Percentiles rank a stretch among this genome's conserved stretches.
These are phyloP conservation scores for Drosophila merina DNA, from an alignment of 2,888 invertebrate genomes.

Conservation along the genomic window DNA sequence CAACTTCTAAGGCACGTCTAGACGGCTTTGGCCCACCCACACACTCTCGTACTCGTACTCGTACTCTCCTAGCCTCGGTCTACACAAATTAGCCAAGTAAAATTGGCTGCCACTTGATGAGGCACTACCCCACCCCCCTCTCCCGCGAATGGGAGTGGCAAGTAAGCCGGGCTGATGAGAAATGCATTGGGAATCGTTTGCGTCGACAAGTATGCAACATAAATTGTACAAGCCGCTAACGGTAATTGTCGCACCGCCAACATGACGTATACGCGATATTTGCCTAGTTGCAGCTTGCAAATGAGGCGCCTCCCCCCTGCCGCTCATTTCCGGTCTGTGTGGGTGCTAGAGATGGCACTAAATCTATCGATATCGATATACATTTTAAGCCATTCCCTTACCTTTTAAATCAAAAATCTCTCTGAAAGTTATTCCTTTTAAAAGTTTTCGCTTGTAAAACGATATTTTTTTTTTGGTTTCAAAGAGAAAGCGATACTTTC, in stretches of 20 bases:
- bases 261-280: constrained; percentile 77
- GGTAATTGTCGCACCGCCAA: constrained; percentile 72
- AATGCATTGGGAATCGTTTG: constrained; percentile 65
- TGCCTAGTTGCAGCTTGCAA: constrained; percentile 62
- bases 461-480: not conserved
- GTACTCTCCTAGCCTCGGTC: constrained; percentile 14
- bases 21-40: constrained; percentile 14
- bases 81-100: constrained; percentile 72
- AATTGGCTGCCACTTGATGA: constrained; percentile 69
- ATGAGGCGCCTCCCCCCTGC: not conserved
- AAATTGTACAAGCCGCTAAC: constrained; percentile 71
- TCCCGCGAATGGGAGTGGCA: not conserved
- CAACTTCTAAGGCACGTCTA: constrained; percentile 22
- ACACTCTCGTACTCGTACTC: no score
- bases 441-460: no score
- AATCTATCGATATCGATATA: not conserved
- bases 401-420: not conserved
- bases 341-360: not conserved
- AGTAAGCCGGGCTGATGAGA: constrained; percentile 6
- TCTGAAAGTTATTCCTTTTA: no score
- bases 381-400: not conserved
- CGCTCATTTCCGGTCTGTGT: constrained; percentile 12
- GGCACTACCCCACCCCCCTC: no score
- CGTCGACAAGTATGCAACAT: constrained; percentile 57
- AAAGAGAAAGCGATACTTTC: not conserved